Evolutionary conservation across 1,140 invertebrate species (phyloP), one percentile per base, ranked within the genome.

Genomic region (Megalonaias nervosa): DNA sequence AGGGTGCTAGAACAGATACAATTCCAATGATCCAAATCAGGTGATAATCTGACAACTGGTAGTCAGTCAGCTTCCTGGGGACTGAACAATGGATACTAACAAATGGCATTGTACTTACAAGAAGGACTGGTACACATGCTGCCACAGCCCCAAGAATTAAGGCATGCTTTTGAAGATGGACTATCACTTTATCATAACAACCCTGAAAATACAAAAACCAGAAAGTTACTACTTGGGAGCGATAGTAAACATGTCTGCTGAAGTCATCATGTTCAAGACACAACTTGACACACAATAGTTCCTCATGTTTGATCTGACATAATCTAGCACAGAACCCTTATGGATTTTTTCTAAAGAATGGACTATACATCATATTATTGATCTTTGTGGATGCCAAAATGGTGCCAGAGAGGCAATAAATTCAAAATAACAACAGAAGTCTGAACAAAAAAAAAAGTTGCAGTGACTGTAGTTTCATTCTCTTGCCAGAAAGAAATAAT

Each of bases 81-180:
- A n/a, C 48, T 55, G n/a, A 16, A 19, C 31, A 26, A 2, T 6
- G 2, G 55, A 17, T 68, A 68, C 31, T 16, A 1, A 21, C 14
- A 31, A 26, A 56, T 38, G 23, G 60, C 17, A 2, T 11, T 48
- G 61, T 31, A 86, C 87, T 81, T 78, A 87, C 87, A 82, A 88
- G 69, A 75, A 88, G 84, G 19, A 86, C 64, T n/a, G 87, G 87
- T 31, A 88, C 86, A 69, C 81, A 74, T 19, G 86, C 84, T 6
- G 85, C 82, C 17, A 88, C 86, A n/a, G 80, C 79, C 14, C 86
- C 87, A 6, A 87, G 81, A 17, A 88, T 86, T 55, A 86, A 82
- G 14, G 85, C 74, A 73, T 86, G 82, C 57, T 85, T 81, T 31
- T 74, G n/a, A 31, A 88, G 31, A 72, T 88, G 83, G 6, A 75